Base-by-base conservation (phyloP, 1,140 invertebrate species). In the Brachionus koreanus region DNA sequence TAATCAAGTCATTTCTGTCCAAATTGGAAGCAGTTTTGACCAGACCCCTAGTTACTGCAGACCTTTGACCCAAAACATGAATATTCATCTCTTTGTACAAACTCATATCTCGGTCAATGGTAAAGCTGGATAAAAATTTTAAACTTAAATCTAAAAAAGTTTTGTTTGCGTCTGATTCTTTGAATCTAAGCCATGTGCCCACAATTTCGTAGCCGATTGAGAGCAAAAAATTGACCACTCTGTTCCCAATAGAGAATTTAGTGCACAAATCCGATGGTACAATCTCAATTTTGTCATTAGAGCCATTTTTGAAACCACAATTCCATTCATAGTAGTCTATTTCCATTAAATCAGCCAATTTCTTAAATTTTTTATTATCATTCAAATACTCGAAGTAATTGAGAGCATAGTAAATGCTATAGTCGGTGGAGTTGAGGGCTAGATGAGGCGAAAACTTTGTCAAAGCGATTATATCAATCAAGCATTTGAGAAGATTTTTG, bases 81-180 rank as follows among this genome's bases (percentile, higher is more conserved):
- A 79, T 79, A 43, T 65, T 79, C 33, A 79, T 25, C 49, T 79
- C 76, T 79, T 79, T 79, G 37, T 79, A 79, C 4, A 79, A 29
- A 37, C 76, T 79, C 76, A 79, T 79, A 16, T 79, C 76, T 5
- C 76, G 46, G 35, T 79, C 76, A 35, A 35, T 42, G 4, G 49
- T 79, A 25, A 79, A 65, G 37, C 49, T 61, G 39, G 49, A 39
- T 19, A 79, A 52, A 61, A 79, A 61, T 79, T 79, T 79, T 19
- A 79, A 25, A 35, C 25, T 65, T 35, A 61, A 37, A 42, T 79
- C 76, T n/a, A 79, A 42, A 57, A 79, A 61, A 61, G 19, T 37
- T 35, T 23, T 29, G 33, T 79, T 57, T 3, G 13, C 3, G 12
- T 29, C n/a, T 10, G 76, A 61, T 29, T 79, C 76, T 39, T 65